phyloP scores from a whole-genome alignment of 2,888 invertebrate genomes.

The Tribolium freemani region DNA sequence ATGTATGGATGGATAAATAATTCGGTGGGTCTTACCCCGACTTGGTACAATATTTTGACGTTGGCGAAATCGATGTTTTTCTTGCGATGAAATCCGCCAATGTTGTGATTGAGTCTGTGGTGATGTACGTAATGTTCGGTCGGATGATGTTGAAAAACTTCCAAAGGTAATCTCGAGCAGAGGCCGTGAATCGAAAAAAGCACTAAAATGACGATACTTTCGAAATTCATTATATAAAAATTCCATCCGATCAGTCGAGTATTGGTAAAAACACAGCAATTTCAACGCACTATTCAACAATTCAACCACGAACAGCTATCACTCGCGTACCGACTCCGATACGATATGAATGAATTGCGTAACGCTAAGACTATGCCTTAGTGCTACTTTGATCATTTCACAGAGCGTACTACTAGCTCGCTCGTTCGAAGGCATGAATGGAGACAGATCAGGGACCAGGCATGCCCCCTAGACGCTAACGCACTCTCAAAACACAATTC shows the following conservation, averaged over 20 bases:
- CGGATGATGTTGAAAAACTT: constrained; percentile 69
- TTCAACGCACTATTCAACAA: constrained; percentile 24
- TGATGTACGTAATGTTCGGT: constrained; percentile 63
- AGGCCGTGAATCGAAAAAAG: constrained; percentile 50
- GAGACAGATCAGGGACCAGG: constrained; percentile 54
- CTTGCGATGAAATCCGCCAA: constrained; percentile 71
- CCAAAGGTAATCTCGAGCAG: constrained; percentile 68
- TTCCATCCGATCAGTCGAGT: constrained; percentile 27
- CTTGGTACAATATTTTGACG: constrained; percentile 80
- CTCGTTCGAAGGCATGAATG: constrained; percentile 61
- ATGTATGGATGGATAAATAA: not conserved
- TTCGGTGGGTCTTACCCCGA: constrained; percentile 74
- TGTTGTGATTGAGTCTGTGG: constrained; percentile 70
- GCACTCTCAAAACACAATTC: constrained; percentile 36
- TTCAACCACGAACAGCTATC: constrained; percentile 37
- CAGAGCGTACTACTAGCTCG: constrained; percentile 61
- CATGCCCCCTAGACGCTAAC: constrained; percentile 48
- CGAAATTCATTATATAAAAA: constrained; percentile 53
- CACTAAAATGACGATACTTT: constrained; percentile 55
- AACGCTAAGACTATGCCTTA: constrained; percentile 56
- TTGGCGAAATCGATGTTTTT: constrained; percentile 69
- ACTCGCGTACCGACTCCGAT: constrained; percentile 36
- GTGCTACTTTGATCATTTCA: constrained; percentile 61
- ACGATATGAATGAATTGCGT: constrained; percentile 59
- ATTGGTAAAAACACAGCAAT: constrained; percentile 36